Evolutionary conservation across 1,140 invertebrate species (phyloP).

Genomic region (Pseudomyrmex pallidus): DNA sequence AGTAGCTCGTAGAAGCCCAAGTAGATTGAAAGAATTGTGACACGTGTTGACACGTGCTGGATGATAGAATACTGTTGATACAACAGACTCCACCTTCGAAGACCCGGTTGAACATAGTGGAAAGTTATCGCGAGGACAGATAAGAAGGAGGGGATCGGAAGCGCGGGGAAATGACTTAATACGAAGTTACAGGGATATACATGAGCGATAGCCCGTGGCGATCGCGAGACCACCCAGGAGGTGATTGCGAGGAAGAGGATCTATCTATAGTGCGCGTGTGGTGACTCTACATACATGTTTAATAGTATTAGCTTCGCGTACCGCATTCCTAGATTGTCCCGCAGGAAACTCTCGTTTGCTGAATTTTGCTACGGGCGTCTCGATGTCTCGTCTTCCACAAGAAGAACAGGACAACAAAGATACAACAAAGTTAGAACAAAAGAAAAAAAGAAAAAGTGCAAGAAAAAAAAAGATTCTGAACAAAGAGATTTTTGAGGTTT

Average conservation of each 20-base stretch:
- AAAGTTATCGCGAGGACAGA: constrained; percentile 35
- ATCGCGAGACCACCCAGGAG: constrained; percentile 79
- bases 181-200: constrained; percentile 66
- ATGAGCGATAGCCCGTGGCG: constrained; percentile 75
- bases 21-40: constrained; percentile 11
- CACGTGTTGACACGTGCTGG: constrained; percentile 33
- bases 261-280: constrained; percentile 67
- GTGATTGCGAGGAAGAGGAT: constrained; percentile 80
- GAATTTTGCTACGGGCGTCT: constrained; percentile 43
- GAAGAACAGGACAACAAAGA: constrained; percentile 43
- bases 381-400: constrained; percentile 36
- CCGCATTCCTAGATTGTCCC: constrained; percentile 77
- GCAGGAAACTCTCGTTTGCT: constrained; percentile 71
- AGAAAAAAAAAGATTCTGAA: no score
- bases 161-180: constrained; percentile 75
- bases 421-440: no score
- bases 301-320: constrained; percentile 63
- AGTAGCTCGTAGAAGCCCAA: no score
- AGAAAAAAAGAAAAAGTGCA: no score
- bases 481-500: no score
- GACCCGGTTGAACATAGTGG: constrained; percentile 61
- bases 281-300: constrained; percentile 61
- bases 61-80: constrained; percentile 52
- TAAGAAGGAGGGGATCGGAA: constrained; percentile 18
- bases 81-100: constrained; percentile 55